phyloP scores from a whole-genome alignment of 2,797 vertebrate genomes.

The Hafferia zeledoni region DNA sequence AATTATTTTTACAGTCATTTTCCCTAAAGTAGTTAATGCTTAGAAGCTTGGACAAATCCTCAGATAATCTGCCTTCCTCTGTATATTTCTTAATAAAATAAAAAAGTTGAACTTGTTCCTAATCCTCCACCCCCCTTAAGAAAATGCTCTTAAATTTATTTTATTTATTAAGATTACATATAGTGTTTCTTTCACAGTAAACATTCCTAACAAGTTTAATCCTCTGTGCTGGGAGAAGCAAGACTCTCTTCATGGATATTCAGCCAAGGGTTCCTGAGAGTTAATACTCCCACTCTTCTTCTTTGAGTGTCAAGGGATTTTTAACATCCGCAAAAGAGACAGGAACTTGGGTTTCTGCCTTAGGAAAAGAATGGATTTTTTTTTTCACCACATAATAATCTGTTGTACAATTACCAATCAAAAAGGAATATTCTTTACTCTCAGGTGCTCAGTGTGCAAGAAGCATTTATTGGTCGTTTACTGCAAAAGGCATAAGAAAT shows the following conservation, averaged over 20 bases:
- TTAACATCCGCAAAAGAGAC: slow-evolving; percentile 84
- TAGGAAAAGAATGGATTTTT: slow-evolving; percentile 78
- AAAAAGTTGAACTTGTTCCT: slow-evolving; percentile 57
- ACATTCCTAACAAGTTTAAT: slow-evolving; percentile 69
- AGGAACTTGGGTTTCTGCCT: slow-evolving; percentile 85
- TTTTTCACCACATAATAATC: slow-evolving; percentile 80
- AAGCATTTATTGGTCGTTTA: slow-evolving; percentile 61
- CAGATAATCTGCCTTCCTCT: slow-evolving; percentile 13
- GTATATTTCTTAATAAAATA: slow-evolving; percentile 59
- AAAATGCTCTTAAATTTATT: slow-evolving; percentile 69
- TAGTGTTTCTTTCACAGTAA: slow-evolving; percentile 73
- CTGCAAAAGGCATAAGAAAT: slow-evolving; percentile 72
- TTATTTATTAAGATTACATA: slow-evolving; percentile 74
- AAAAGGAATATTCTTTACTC: slow-evolving; percentile 78
- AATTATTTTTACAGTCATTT: slow-evolving; percentile 45
- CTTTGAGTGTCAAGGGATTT: slow-evolving; percentile 82
- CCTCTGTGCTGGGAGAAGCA: slow-evolving; percentile 71
- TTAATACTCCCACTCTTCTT: slow-evolving; percentile 85
- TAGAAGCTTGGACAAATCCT: slow-evolving; percentile 1
- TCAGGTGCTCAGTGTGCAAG: slow-evolving; percentile 75
- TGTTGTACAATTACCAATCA: slow-evolving; percentile 79
- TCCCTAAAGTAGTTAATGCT: neutral
- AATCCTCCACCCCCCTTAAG: slow-evolving; percentile 52
- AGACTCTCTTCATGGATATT: slow-evolving; percentile 74
- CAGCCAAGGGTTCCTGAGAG: slow-evolving; percentile 77